Evolutionary conservation across 2,113 vertebrate genomes (phyloP).

Genomic region (Daubentonia madagascariensis): DNA sequence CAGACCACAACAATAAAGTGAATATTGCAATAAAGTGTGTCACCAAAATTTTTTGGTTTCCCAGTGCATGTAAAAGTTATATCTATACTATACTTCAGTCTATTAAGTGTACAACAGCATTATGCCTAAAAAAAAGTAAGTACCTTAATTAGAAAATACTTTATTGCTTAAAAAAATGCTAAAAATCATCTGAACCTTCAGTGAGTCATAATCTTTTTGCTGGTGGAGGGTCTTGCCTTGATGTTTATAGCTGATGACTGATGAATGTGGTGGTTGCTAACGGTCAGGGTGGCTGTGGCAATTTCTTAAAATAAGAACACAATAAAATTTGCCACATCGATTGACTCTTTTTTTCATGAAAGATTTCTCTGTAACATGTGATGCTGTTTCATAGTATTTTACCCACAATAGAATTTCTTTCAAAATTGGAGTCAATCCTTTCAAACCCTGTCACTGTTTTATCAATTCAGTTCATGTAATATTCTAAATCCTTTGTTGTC

Average conservation of each 20-base stretch:
- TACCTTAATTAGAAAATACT: background rate
- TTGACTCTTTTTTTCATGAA: background rate
- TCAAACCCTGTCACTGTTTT: background rate
- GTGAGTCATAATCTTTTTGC: background rate
- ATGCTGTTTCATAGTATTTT: background rate
- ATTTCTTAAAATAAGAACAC: background rate
- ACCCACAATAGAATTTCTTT: background rate
- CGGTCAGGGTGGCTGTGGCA: background rate
- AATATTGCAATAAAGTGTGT: background rate
- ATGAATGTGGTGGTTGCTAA: background rate
- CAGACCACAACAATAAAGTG: background rate
- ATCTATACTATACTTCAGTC: background rate
- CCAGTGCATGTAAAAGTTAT: background rate
- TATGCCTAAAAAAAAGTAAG: background rate
- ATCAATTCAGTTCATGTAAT: background rate
- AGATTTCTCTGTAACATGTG: background rate
- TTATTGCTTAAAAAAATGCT: background rate
- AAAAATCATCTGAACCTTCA: background rate
- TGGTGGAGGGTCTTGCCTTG: background rate
- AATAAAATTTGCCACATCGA: background rate
- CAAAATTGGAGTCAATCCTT: background rate
- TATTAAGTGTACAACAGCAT: background rate
- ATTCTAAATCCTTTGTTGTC: background rate
- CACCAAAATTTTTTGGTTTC: background rate
- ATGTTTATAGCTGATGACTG: background rate